phyloP scores from a whole-genome alignment of 53 echinoderm and acorn worm genomes.

The Crossaster papposus region DNA sequence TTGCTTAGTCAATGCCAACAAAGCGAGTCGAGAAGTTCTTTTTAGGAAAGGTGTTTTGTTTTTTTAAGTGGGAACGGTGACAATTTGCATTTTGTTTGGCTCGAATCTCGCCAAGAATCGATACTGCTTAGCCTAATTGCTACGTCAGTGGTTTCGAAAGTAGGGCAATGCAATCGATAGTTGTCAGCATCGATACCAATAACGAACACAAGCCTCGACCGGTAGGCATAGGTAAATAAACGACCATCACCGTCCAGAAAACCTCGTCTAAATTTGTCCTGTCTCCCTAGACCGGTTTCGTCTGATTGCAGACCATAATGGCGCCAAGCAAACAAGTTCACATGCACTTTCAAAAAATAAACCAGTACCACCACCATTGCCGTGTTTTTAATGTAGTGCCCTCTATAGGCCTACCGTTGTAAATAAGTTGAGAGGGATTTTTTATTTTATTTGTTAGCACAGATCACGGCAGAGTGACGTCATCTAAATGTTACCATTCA shows the following conservation, averaged over 20 bases:
- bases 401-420: not conserved
- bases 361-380: not conserved
- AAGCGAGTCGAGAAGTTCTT: no score
- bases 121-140: constrained; percentile 8
- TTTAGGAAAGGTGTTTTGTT: no score
- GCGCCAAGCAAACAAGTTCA: not conserved
- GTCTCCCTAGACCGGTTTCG: not conserved
- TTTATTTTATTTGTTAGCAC: no score
- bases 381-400: not conserved
- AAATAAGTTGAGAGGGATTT: not conserved
- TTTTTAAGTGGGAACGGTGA: not conserved
- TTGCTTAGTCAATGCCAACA: no score
- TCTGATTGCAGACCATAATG: not conserved
- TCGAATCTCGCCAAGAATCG: not conserved
- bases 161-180: not conserved
- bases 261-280: not conserved
- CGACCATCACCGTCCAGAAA: not conserved
- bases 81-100: not conserved
- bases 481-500: no score
- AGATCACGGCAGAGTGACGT: no score
- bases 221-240: not conserved
- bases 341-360: not conserved
- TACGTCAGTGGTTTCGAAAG: not conserved
- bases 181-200: constrained; percentile 10
- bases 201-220: not conserved